These are phyloP conservation scores for Onchidella celtica DNA, from an alignment of 2,888 invertebrate genomes.

Conservation along the genomic window DNA sequence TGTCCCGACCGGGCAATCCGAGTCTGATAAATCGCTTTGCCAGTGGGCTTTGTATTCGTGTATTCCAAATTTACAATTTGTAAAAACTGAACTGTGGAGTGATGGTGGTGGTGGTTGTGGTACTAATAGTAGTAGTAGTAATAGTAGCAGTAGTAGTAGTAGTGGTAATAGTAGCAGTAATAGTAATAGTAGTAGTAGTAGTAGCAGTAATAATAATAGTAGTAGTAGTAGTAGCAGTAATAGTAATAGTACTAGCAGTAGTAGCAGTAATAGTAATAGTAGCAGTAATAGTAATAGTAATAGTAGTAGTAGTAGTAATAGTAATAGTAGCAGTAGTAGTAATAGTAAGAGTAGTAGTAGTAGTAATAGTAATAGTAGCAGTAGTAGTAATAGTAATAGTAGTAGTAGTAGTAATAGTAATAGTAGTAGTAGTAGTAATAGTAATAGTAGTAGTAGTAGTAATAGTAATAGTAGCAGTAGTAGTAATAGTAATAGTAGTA, in stretches of 20 bases:
- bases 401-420: constrained; percentile 3
- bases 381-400: constrained; percentile 1
- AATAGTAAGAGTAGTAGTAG: too few relatives aligned
- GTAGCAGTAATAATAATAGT: constrained; percentile 7
- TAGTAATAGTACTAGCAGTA: constrained; percentile 1
- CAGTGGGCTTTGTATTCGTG: too few relatives aligned
- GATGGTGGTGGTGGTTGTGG: too few relatives aligned
- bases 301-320: constrained; percentile 21
- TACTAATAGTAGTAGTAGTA: too few relatives aligned
- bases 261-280: constrained; percentile 15
- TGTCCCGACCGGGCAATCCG: too few relatives aligned
- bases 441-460: constrained; percentile 14
- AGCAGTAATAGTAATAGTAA: constrained; percentile 13
- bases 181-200: constrained; percentile 21
- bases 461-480: neutral
- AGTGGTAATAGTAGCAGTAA: constrained; percentile 36
- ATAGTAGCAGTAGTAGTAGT: constrained; percentile 42
- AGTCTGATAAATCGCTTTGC: too few relatives aligned
- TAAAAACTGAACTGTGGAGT: neutral
- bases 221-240: neutral
- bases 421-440: constrained; percentile 12
- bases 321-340: too few relatives aligned
- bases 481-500: too few relatives aligned
- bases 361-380: constrained; percentile 8
- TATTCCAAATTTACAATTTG: too few relatives aligned